Base-by-base conservation (phyloP, 2,797 vertebrate species). In the Coccyzus lansbergi region DNA sequence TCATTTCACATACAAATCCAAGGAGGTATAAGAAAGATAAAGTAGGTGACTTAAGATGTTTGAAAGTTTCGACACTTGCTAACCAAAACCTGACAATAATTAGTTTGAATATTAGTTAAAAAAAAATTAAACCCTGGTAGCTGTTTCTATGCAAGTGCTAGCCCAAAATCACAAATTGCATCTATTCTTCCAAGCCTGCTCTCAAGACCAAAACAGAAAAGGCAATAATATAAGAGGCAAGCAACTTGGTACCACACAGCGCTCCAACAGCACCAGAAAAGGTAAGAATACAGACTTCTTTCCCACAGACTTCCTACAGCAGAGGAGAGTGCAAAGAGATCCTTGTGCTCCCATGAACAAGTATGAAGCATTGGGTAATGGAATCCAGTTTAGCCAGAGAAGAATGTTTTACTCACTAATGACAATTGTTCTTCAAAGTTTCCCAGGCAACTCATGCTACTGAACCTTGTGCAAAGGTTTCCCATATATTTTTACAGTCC, bases 171-270 rank as follows among this genome's bases (percentile, higher is more conserved):
- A 69, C n/a, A 46, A 58, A n/a, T 19, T 3, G 25, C 19, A 76
- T n/a, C 36, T 40, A n/a, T 15, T 36, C 67, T 59, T 64, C 16
- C 10, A 21, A 63, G 36, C 21, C 38, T n/a, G 31, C 29, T 79
- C 62, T 63, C 9, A 6, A 74, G 29, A 49, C 4, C 52, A 60
- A 60, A 26, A 29, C 34, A 48, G 44, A 40, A 63, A 51, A 75
- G 18, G 36, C 42, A 46, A 53, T 0, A 25, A 28, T 0, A 1
- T 20, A 34, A 34, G 21, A 58, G 15, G 40, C 36, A 68, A 24
- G 38, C 22, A 74, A 17, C 44, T n/a, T 48, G 38, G 55, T 79
- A 46, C 18, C 56, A 31, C 4, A 13, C 9, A 21, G 18, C 10
- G 52, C 51, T 58, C 33, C 52, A 44, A 36, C 6, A 42, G 29